Evolutionary conservation across 1,140 invertebrate species (phyloP), one percentile per base, ranked within the genome.

Genomic region (Listronotus oregonensis): DNA sequence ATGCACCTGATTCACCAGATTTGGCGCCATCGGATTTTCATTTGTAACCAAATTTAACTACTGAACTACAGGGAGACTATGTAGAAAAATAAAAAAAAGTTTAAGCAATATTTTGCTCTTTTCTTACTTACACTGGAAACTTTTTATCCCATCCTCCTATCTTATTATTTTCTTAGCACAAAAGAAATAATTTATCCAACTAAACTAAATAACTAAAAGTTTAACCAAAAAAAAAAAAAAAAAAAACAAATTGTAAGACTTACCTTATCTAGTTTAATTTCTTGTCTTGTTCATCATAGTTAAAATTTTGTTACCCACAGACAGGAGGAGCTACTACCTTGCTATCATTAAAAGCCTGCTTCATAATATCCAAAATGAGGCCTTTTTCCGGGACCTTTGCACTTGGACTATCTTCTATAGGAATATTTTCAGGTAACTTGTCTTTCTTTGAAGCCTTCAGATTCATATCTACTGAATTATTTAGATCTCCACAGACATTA

Each of bases 331-430:
- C 9, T 2, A 10, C 21, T 1, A 37, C 11, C 8, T 37, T 37
- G 11, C 70, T 72, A 43, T 80, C 76, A 57, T 80, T 80, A 66
- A 81, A 81, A 14, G 78, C 73, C 68, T 80, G 76, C 64, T 80
- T 80, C 80, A 81, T 81, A 31, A 78, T 79, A 67, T 79, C 77
- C 56, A 81, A 66, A 50, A 81, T 75, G 56, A 78, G 63, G 14
- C 73, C 73, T 66, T 80, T 80, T 64, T 81, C 79, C 31, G 77
- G 72, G n/a, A 79, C 69, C 73, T 77, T 80, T 31, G 75, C 69
- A 57, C 77, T 71, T n/a, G 73, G 68, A 47, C 70, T 70, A 44
- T 77, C 78, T 51, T 73, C 77, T 57, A 79, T 55, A 32, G 58
- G 18, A 6, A 79, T 65, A 42, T 64, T 56, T 47, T 73, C 71